Percentiles rank a stretch among this genome's conserved stretches.
Evolutionary conservation across 1,140 invertebrate species (phyloP).

Genomic region (Varroa destructor): DNA sequence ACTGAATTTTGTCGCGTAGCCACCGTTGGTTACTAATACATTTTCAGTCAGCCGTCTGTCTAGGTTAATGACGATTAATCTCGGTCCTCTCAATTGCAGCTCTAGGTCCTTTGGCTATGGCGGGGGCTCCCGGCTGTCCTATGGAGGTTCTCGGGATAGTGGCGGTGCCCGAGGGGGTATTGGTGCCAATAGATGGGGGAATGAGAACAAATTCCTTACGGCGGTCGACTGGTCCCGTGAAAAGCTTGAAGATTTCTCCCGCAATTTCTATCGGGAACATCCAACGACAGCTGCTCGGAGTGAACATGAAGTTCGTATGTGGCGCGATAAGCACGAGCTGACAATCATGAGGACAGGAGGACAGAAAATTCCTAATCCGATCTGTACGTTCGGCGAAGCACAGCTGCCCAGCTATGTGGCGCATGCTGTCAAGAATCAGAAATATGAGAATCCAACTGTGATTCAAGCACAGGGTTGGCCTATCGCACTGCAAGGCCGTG

Average conservation of each 20-base stretch:
- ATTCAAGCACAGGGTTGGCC: slow-evolving; percentile 39
- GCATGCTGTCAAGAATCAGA: slow-evolving; percentile 23
- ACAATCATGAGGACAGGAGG: slow-evolving; percentile 11
- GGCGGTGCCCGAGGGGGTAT: background rate
- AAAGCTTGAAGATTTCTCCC: slow-evolving; percentile 9
- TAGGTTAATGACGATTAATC: no score
- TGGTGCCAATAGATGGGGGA: background rate
- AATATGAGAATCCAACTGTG: slow-evolving; percentile 38
- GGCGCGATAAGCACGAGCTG: slow-evolving; percentile 9
- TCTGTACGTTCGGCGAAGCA: slow-evolving; percentile 39
- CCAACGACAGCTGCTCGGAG: background rate
- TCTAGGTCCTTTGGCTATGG: background rate
- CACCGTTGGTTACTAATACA: no score
- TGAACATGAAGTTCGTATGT: slow-evolving; percentile 13
- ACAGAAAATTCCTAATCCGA: slow-evolving; percentile 42
- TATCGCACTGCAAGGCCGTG: slow-evolving; percentile 42
- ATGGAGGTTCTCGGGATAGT: slow-evolving; percentile 7
- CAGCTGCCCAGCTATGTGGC: slow-evolving; percentile 39
- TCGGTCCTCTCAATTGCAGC: no score
- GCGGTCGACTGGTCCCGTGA: slow-evolving; percentile 12
- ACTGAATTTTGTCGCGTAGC: no score
- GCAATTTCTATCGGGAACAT: slow-evolving; percentile 13
- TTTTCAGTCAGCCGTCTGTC: no score
- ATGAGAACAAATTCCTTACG: slow-evolving; percentile 4
- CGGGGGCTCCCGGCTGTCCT: slow-evolving; percentile 15